Percentiles rank a stretch among this genome's conserved stretches.
Conservation (phyloP, 2,888 invertebrate genomes). For the Drosophila meridionalis region DNA sequence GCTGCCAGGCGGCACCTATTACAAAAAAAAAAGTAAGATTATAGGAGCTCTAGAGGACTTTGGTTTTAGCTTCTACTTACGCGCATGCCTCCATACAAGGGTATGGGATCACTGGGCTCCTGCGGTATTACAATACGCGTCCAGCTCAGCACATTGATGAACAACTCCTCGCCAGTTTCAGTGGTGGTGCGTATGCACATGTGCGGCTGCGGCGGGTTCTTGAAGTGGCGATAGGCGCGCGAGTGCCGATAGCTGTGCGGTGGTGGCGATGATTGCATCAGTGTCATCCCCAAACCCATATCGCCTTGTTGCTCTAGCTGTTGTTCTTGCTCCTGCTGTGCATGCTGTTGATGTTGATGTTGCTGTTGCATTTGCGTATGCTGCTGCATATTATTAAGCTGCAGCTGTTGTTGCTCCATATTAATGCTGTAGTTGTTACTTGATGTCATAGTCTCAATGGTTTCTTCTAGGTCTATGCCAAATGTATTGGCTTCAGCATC, state of each 20-base stretch:
- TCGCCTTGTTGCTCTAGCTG: slow-evolving; percentile 59
- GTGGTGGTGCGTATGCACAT: slow-evolving; percentile 89
- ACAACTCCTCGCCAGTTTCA: slow-evolving; percentile 86
- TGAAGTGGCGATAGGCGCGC: slow-evolving; percentile 88
- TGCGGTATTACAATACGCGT: slow-evolving; percentile 89
- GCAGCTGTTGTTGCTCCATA: slow-evolving; percentile 50
- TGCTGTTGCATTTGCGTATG: slow-evolving; percentile 30
- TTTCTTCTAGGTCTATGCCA: slow-evolving; percentile 41
- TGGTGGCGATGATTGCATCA: slow-evolving; percentile 85
- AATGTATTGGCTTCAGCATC: slow-evolving; percentile 40
- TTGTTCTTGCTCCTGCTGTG: slow-evolving; percentile 46
- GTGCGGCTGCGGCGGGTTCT: slow-evolving; percentile 91
- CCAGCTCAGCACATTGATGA: slow-evolving; percentile 90
- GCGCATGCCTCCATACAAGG: slow-evolving; percentile 90
- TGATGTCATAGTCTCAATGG: slow-evolving; percentile 47
- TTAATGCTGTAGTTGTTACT: slow-evolving; percentile 49
- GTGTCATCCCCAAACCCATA: slow-evolving; percentile 61
- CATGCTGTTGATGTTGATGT: slow-evolving; percentile 2
- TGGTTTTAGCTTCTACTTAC: slow-evolving; percentile 79
- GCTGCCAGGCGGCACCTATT: slow-evolving; percentile 87
- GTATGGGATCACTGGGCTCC: slow-evolving; percentile 88
- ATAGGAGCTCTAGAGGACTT: neutral
- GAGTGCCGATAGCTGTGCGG: slow-evolving; percentile 87
- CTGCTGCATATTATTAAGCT: slow-evolving; percentile 33
- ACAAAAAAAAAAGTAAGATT: neutral